Evolutionary conservation across 2,797 vertebrate genomes (phyloP).

Genomic region (Phoeniculus purpureus): DNA sequence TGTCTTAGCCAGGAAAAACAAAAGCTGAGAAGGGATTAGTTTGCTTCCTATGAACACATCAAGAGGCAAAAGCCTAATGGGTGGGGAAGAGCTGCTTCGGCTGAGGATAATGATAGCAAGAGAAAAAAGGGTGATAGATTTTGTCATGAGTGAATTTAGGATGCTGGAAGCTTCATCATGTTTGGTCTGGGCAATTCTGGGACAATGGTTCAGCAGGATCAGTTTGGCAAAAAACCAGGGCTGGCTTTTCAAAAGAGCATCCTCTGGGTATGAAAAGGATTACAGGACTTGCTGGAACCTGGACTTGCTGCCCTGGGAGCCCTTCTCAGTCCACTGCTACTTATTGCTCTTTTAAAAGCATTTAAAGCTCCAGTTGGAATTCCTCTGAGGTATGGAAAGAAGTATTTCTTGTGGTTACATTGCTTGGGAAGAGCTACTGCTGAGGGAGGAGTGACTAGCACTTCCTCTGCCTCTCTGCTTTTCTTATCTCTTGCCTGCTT

Average conservation of each 20-base stretch:
- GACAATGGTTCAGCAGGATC: background rate
- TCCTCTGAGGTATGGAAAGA: background rate
- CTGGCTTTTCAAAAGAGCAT: background rate
- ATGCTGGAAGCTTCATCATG: background rate
- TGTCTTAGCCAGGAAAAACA: conserved; percentile 28
- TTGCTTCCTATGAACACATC: background rate
- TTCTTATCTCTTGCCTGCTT: background rate
- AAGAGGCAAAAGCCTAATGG: background rate
- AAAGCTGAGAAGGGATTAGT: conserved; percentile 6
- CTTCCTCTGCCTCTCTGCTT: background rate
- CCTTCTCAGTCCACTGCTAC: background rate
- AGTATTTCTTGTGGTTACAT: background rate
- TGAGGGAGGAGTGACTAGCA: background rate
- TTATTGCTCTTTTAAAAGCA: background rate
- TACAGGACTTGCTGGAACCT: background rate
- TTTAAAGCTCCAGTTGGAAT: conserved; percentile 1
- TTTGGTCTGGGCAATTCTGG: background rate
- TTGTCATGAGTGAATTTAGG: conserved; percentile 3
- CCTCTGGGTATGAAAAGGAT: background rate
- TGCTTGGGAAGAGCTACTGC: background rate
- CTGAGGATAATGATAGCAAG: background rate
- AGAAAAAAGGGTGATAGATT: conserved; percentile 24
- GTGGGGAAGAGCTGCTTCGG: background rate
- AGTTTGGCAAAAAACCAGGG: background rate
- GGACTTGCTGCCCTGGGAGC: background rate